Base-by-base conservation (phyloP, 2,888 invertebrate species). In the Lepidonotus clava region DNA sequence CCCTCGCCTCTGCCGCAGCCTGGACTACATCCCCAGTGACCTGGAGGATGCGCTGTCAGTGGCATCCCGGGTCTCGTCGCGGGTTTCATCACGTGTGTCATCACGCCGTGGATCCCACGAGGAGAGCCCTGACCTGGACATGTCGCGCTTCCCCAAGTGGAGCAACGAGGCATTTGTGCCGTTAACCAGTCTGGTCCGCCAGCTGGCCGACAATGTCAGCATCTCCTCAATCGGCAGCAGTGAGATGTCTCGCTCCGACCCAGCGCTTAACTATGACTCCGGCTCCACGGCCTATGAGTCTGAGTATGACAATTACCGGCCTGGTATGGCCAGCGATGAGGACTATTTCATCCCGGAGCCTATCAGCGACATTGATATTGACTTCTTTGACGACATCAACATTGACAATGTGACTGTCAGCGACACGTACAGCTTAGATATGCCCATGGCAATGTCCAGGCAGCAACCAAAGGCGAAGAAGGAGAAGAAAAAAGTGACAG, bases 231-330 rank as follows among this genome's bases (percentile, higher is more conserved):
- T 93, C 0, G 92, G 92, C 24, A 92, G 92, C 84, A 94, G 93
- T 87, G 94, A 94, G 88, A 92, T 94, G 92, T 94, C 93, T 1
- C 89, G 91, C 36, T 93, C 93, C 87, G 94, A 94, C 87, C 92
- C 93, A 0, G 91, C 91, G 18, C 87, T 93, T n/a, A 93, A 93
- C 88, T 90, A 91, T 51, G 93, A 93, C 86, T 92, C 92, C 0
- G 91, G 92, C 1, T 93, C 94, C 14, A 90, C 91, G 84, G 96
- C 97, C 90, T 98, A 98, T 94, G 97, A 97, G 92, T 96, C 96
- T 5, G 96, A 96, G 91, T 96, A 96, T 92, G 96, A 96, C 93
- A 96, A 96, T 92, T 96, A 95, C 91, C 95, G 96, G 88, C 94
- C 96, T 0, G 94, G 94, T 2, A 92, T 94, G 92, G 91, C 92